These are phyloP conservation scores for Motacilla alba DNA, from an alignment of 2,113 vertebrate species.

Conservation along the genomic window DNA sequence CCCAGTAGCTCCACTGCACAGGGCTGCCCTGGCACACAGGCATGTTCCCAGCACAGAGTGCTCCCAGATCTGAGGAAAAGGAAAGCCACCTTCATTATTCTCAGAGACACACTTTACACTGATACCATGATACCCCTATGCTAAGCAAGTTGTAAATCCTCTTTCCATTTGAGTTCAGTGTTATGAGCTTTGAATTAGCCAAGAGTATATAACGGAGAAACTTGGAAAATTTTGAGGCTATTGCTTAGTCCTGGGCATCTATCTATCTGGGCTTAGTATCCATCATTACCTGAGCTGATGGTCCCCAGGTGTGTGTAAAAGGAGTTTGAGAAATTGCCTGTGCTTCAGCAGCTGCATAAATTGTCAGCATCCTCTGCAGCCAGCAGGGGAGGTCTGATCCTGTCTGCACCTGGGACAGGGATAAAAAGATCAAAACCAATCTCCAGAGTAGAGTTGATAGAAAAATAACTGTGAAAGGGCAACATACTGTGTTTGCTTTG, in stretches of 20 bases:
- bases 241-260: neutral
- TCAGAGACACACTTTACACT: neutral
- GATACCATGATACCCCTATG: rapidly evolving
- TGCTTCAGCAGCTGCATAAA: slow-evolving; percentile 27
- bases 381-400: neutral
- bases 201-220: neutral
- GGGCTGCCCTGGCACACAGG: neutral
- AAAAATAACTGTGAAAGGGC: neutral
- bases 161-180: neutral
- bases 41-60: neutral
- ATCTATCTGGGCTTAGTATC: neutral
- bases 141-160: neutral
- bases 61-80: neutral
- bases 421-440: slow-evolving; percentile 17
- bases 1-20: neutral
- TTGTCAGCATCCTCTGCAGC: neutral
- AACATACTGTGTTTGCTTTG: neutral
- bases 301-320: slow-evolving; percentile 16
- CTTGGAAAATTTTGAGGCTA: neutral
- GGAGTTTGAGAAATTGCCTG: slow-evolving; percentile 30
- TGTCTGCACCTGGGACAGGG: neutral
- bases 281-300: neutral
- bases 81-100: neutral
- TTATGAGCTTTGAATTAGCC: neutral
- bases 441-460: neutral